These are phyloP conservation scores for Scomber colias DNA, from an alignment of 2,113 vertebrate genomes.

Conservation along the genomic window DNA sequence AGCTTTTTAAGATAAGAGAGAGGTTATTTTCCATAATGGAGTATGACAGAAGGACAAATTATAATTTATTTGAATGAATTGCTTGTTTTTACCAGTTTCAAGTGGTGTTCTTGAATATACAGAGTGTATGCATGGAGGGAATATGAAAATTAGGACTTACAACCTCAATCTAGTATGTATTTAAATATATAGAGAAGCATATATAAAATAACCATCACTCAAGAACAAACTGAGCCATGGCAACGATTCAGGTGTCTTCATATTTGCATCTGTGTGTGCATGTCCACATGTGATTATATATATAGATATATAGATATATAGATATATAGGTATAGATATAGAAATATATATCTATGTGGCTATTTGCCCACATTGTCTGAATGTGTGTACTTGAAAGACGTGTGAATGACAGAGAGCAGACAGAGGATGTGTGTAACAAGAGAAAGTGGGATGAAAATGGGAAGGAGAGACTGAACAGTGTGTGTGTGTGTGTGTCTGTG, in stretches of 20 bases:
- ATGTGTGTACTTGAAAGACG: constrained; percentile 8
- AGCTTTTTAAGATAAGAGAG: constrained; percentile 68
- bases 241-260: not conserved
- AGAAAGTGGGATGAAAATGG: constrained; percentile 46
- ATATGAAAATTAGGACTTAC: constrained; percentile 5
- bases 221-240: not conserved
- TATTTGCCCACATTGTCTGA: constrained; percentile 2
- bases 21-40: constrained; percentile 70
- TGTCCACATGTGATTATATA: constrained; percentile 11
- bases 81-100: constrained; percentile 40
- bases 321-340: not conserved
- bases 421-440: constrained; percentile 58
- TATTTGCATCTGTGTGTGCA: constrained; percentile 33
- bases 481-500: not conserved
- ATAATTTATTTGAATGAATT: constrained; percentile 72
- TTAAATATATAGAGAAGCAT: not conserved
- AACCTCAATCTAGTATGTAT: not conserved
- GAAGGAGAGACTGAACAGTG: constrained; percentile 14
- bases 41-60: constrained; percentile 43
- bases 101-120: constrained; percentile 24
- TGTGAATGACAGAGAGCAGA: constrained; percentile 57
- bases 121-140: constrained; percentile 9
- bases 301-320: not conserved
- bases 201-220: not conserved
- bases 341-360: constrained; percentile 1